phyloP scores from a whole-genome alignment of 2,113 vertebrate genomes.

The Dicrurus megarhynchus region DNA sequence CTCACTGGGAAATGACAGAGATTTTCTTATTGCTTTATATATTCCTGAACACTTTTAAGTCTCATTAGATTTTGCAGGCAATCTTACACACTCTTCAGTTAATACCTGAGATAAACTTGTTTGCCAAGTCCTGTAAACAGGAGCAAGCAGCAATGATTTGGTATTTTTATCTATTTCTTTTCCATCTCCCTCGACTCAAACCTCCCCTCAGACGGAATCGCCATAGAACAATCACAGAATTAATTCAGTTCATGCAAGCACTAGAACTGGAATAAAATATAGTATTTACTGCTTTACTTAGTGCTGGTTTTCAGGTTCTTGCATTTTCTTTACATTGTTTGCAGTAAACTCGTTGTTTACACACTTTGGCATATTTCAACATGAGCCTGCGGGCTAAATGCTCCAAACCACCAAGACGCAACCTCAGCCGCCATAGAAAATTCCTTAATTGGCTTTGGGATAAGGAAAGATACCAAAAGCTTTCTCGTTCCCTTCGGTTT shows the following conservation, averaged over 20 bases:
- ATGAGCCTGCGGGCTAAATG: not conserved
- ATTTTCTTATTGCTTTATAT: slow-evolving; percentile 63
- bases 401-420: not conserved
- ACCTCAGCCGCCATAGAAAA: fast-evolving
- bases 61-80: slow-evolving; percentile 26
- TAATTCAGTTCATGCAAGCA: not conserved
- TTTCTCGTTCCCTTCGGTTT: not conserved
- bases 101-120: not conserved
- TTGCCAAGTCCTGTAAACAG: not conserved
- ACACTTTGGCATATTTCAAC: not conserved
- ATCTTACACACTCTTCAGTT: not conserved
- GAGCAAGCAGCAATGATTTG: not conserved
- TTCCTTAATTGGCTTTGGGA: not conserved
- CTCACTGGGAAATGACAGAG: slow-evolving; percentile 54
- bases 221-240: not conserved
- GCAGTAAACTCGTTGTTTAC: not conserved
- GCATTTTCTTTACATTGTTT: not conserved
- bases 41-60: not conserved
- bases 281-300: not conserved
- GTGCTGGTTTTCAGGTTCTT: not conserved
- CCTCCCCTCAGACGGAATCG: fast-evolving
- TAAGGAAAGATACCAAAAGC: not conserved
- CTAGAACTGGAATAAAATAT: not conserved
- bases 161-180: not conserved
- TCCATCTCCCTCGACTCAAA: not conserved